Percentiles rank a stretch among this genome's conserved stretches.
Evolutionary conservation across 2,888 invertebrate genomes (phyloP).

Genomic region (Taphrorychus bicolor): DNA sequence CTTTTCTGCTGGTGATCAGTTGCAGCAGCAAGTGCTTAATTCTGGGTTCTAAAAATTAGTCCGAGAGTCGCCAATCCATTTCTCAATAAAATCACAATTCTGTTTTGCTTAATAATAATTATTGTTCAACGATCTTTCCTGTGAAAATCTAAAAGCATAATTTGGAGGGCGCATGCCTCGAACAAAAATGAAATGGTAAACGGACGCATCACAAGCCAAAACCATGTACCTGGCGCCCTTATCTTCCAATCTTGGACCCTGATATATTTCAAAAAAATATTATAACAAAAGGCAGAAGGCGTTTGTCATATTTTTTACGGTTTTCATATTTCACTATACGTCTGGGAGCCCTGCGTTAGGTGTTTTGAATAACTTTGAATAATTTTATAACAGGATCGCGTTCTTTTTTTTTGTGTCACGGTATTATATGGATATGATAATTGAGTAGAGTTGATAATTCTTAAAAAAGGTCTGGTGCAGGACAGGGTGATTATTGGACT

Average conservation of each 20-base stretch:
- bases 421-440: constrained; percentile 16
- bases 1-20: too few relatives aligned
- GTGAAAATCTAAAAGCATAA: too few relatives aligned
- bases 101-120: too few relatives aligned
- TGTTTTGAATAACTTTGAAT: constrained; percentile 59
- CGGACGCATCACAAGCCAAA: constrained; percentile 14
- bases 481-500: background rate
- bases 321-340: constrained; percentile 57
- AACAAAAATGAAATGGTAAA: constrained; percentile 24
- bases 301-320: constrained; percentile 60
- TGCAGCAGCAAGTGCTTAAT: too few relatives aligned
- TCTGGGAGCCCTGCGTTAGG: constrained; percentile 45
- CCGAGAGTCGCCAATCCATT: too few relatives aligned
- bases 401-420: constrained; percentile 32
- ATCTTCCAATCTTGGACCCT: constrained; percentile 53
- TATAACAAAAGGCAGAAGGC: constrained; percentile 56
- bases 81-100: too few relatives aligned
- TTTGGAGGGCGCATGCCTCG: too few relatives aligned
- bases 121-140: too few relatives aligned
- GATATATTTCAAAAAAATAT: constrained; percentile 58
- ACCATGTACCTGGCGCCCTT: constrained; percentile 51
- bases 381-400: constrained; percentile 53
- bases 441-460: constrained; percentile 29
- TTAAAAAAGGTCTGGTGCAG: background rate
- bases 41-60: too few relatives aligned